A percentile compares a stretch with the other conserved stretches of the same genome.
These are phyloP conservation scores for Tapera naevia DNA, from an alignment of 2,797 vertebrate species.

Conservation along the genomic window DNA sequence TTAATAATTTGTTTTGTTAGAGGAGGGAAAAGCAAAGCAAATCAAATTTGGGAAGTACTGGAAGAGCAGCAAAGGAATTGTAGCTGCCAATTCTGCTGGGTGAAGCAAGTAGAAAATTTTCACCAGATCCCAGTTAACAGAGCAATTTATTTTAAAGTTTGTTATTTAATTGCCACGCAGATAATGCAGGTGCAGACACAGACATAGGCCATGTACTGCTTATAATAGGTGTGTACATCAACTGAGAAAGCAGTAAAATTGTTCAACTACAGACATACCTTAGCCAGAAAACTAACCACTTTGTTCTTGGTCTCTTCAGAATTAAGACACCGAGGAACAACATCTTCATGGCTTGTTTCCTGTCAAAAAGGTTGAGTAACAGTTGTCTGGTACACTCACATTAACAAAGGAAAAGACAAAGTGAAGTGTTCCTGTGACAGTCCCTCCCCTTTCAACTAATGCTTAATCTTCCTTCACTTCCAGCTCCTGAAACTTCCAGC, in stretches of 20 bases:
- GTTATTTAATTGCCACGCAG: neutral
- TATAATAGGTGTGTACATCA: neutral
- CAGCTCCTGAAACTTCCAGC: neutral
- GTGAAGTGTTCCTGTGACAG: neutral
- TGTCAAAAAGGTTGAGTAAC: conserved; percentile 59
- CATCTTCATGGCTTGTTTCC: conserved; percentile 91
- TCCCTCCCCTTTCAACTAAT: neutral
- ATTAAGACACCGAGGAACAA: conserved; percentile 88
- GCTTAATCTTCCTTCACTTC: neutral
- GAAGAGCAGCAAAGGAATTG: neutral
- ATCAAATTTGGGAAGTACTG: neutral
- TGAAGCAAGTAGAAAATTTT: neutral
- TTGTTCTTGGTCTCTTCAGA: conserved; percentile 86
- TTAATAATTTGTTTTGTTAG: neutral
- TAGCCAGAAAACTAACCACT: conserved; percentile 91
- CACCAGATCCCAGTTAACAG: neutral
- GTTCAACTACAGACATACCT: conserved; percentile 78
- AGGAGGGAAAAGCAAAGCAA: neutral
- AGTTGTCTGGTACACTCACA: neutral
- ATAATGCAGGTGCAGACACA: neutral
- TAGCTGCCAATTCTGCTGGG: neutral
- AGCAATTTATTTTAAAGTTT: neutral
- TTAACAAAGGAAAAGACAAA: neutral
- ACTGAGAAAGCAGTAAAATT: neutral
- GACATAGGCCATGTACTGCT: neutral